These are phyloP conservation scores for Drosophila fuyamai DNA, from an alignment of 1,140 invertebrate genomes.

Conservation along the genomic window DNA sequence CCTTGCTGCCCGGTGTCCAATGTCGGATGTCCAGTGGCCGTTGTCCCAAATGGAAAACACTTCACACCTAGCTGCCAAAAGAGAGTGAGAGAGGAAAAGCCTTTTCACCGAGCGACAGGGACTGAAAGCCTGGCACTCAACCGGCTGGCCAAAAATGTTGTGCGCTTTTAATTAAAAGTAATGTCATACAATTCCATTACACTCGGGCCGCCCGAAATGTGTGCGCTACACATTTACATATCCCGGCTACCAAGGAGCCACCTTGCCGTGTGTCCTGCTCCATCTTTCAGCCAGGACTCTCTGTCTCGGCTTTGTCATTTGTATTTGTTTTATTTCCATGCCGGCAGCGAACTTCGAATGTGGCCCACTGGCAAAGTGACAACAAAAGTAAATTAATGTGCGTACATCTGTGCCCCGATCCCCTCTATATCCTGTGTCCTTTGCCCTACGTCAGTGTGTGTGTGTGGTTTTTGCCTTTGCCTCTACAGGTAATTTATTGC, in stretches of 20 bases:
- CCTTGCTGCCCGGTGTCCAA: constrained; percentile 21
- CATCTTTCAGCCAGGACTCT: constrained; percentile 23
- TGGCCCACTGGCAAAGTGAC: constrained; percentile 82
- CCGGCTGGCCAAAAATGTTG: constrained; percentile 75
- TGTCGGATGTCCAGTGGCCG: constrained; percentile 12
- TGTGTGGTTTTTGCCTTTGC: constrained; percentile 71
- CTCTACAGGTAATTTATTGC: constrained; percentile 84
- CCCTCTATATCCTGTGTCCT: constrained; percentile 9
- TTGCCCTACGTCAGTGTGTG: background rate
- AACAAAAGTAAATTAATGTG: constrained; percentile 84
- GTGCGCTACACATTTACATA: constrained; percentile 82
- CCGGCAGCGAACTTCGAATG: constrained; percentile 78
- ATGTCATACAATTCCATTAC: constrained; percentile 84
- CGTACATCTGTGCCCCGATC: constrained; percentile 61
- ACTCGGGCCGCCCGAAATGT: constrained; percentile 69
- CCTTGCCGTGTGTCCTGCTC: constrained; percentile 25
- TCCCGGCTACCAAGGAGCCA: constrained; percentile 48
- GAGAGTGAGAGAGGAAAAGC: constrained; percentile 25
- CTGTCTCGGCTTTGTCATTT: constrained; percentile 70
- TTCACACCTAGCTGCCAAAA: constrained; percentile 69
- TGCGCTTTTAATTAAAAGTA: constrained; percentile 84
- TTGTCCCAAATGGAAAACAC: constrained; percentile 52
- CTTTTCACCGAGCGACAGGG: constrained; percentile 32
- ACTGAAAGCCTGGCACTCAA: constrained; percentile 59
- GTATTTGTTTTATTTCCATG: constrained; percentile 80